phyloP scores from a whole-genome alignment of 2,113 vertebrate genomes.

The Hippolais icterina region DNA sequence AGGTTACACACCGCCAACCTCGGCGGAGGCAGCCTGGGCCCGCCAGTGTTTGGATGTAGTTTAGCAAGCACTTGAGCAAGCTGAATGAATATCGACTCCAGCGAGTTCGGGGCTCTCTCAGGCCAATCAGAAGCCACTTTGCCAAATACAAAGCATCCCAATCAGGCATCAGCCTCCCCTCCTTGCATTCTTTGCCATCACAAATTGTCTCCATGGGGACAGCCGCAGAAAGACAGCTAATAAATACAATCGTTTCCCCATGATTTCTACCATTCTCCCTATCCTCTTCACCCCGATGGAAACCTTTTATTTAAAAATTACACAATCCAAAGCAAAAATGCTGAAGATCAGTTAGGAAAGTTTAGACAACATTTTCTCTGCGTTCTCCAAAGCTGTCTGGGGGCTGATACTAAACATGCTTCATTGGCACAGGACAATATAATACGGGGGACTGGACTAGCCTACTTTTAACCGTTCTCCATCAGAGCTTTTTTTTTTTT shows the following conservation, averaged over 20 bases:
- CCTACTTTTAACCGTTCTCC: constrained; percentile 75
- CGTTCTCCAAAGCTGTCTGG: constrained; percentile 59
- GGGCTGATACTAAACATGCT: constrained; percentile 71
- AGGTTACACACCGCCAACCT: constrained; percentile 76
- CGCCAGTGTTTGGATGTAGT: constrained; percentile 66
- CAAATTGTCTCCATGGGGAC: constrained; percentile 98
- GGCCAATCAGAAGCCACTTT: constrained; percentile 99
- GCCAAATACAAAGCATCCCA: constrained; percentile 92
- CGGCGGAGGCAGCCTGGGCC: constrained; percentile 42
- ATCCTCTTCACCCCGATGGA: background rate
- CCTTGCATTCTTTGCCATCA: constrained; percentile 96
- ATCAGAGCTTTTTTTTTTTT: constrained; percentile 57
- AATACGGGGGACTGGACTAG: constrained; percentile 64
- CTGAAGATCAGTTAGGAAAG: constrained; percentile 62
- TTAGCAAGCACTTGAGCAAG: constrained; percentile 87
- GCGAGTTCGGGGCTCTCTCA: constrained; percentile 91
- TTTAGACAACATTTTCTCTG: constrained; percentile 52
- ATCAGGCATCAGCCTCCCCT: constrained; percentile 91
- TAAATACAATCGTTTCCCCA: constrained; percentile 81
- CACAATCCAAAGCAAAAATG: constrained; percentile 28
- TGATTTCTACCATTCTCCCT: constrained; percentile 66
- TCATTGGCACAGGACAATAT: constrained; percentile 78
- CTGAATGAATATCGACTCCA: constrained; percentile 96
- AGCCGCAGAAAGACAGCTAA: constrained; percentile 84
- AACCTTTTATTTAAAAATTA: background rate